These are phyloP conservation scores for Nematostella vectensis DNA, from an alignment of 92 coral and sea anemone genomes.

Conservation along the genomic window DNA sequence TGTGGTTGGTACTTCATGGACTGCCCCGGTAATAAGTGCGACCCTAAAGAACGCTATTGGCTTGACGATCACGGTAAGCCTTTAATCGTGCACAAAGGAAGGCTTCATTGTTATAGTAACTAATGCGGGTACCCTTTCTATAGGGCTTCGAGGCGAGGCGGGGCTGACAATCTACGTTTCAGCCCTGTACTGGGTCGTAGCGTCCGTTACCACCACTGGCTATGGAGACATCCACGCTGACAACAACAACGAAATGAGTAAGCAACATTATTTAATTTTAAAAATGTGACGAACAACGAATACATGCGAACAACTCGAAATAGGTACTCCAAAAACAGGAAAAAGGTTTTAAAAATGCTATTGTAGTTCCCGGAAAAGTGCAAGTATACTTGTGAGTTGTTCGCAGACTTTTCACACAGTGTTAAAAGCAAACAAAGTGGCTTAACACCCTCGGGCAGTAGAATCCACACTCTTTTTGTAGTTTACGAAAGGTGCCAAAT, in stretches of 20 bases:
- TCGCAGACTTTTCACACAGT: too few relatives aligned
- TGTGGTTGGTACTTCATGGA: slow-evolving; percentile 66
- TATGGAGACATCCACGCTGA: slow-evolving; percentile 74
- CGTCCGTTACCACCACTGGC: slow-evolving; percentile 81
- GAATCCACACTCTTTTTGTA: too few relatives aligned
- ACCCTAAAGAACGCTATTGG: slow-evolving; percentile 21
- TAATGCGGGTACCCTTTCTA: too few relatives aligned
- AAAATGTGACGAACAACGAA: background rate
- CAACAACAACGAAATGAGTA: slow-evolving; percentile 58
- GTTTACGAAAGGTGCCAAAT: too few relatives aligned
- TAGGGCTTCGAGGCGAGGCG: slow-evolving; percentile 27
- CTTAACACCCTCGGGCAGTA: too few relatives aligned
- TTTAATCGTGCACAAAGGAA: too few relatives aligned
- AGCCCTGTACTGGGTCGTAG: slow-evolving; percentile 76
- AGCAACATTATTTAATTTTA: background rate
- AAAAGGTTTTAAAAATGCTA: too few relatives aligned
- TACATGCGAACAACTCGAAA: background rate
- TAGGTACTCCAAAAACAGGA: background rate
- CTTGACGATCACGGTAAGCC: slow-evolving; percentile 36
- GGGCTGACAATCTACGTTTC: slow-evolving; percentile 45
- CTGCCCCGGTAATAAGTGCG: slow-evolving; percentile 58
- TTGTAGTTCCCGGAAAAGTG: too few relatives aligned
- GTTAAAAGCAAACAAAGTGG: too few relatives aligned
- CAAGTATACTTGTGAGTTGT: too few relatives aligned
- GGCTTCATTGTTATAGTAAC: too few relatives aligned